Percentiles rank a stretch among this genome's conserved stretches.
Evolutionary conservation across 2,797 vertebrate species (phyloP).

Genomic region (Ispidina lecontei): DNA sequence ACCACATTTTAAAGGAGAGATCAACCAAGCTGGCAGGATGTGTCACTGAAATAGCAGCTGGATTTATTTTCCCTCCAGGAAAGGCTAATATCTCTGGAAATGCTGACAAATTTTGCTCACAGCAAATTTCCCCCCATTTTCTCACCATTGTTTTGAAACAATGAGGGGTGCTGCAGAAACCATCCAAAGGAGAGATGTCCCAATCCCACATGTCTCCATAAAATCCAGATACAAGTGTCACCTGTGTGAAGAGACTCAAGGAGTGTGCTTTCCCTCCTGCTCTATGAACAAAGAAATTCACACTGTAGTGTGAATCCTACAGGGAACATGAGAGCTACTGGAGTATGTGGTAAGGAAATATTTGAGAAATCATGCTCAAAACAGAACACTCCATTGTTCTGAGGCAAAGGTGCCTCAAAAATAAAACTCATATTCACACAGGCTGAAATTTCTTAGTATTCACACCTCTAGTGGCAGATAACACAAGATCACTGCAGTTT

Average conservation of each 20-base stretch:
- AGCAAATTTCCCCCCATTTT: background rate
- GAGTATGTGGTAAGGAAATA: background rate
- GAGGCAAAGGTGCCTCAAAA: background rate
- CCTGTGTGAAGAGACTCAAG: background rate
- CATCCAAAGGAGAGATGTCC: background rate
- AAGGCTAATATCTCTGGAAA: background rate
- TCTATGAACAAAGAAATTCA: background rate
- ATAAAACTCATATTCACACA: background rate
- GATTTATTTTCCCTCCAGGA: conserved; percentile 4
- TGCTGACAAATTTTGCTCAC: background rate
- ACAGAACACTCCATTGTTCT: background rate
- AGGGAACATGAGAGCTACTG: background rate
- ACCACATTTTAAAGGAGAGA: background rate
- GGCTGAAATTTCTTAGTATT: background rate
- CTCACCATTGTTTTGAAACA: conserved; percentile 36
- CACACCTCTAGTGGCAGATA: background rate
- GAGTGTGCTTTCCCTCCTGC: background rate
- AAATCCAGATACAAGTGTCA: background rate
- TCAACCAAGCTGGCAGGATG: conserved; percentile 1
- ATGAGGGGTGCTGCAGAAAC: background rate
- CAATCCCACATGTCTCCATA: background rate
- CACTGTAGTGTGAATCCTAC: background rate
- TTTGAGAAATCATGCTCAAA: background rate
- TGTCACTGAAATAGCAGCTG: conserved; percentile 14
- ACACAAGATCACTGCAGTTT: background rate